phyloP scores from a whole-genome alignment of 1,140 invertebrate genomes.

The Parapsyche elsis region DNA sequence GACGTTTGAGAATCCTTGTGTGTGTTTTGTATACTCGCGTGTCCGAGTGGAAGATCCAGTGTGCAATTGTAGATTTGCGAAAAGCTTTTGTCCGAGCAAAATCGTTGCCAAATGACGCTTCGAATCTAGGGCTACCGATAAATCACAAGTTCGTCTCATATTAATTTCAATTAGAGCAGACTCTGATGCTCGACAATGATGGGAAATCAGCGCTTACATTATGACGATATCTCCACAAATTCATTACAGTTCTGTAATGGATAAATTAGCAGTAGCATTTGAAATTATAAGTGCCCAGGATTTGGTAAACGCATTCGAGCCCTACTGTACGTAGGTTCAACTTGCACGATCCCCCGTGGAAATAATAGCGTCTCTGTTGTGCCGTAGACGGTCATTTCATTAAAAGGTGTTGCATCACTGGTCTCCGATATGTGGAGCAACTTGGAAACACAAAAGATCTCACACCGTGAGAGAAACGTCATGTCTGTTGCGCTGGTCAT shows the following conservation, averaged over 20 bases:
- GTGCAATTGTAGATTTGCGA: constrained; percentile 2
- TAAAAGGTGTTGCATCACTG: constrained; percentile 12
- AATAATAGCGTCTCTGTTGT: constrained; percentile 14
- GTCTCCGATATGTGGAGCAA: constrained; percentile 27
- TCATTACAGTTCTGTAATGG: no score
- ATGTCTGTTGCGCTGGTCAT: constrained; percentile 2
- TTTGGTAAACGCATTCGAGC: neutral
- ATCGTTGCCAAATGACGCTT: neutral
- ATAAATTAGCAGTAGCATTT: no score
- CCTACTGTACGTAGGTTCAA: neutral
- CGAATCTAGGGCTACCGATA: no score
- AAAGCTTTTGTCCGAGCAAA: neutral
- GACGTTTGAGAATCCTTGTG: constrained; percentile 2
- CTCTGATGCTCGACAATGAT: no score
- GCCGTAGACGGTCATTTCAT: constrained; percentile 29
- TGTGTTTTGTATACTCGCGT: neutral
- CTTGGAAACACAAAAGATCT: neutral
- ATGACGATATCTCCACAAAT: no score
- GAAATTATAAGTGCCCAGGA: no score
- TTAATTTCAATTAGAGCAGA: no score
- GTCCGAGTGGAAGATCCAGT: neutral
- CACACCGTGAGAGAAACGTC: constrained; percentile 18
- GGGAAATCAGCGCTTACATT: no score
- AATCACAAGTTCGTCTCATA: no score
- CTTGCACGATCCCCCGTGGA: neutral